These are phyloP conservation scores for Druon quercuslanigerum DNA, from an alignment of 1,140 invertebrate species.

Conservation along the genomic window DNA sequence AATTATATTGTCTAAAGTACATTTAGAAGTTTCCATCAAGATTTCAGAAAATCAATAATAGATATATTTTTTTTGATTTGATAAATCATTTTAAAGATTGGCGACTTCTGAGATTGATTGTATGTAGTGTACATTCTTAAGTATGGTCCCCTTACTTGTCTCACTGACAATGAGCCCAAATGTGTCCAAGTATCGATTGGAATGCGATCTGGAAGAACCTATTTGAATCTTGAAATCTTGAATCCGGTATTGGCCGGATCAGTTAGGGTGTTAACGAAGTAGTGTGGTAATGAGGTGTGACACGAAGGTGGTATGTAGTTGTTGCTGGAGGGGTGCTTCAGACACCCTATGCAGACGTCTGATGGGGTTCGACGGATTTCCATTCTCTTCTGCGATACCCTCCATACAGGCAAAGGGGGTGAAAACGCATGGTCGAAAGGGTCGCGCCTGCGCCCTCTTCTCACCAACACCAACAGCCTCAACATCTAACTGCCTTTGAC, in stretches of 20 bases:
- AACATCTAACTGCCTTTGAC: not conserved
- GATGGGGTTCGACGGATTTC: conserved; percentile 60
- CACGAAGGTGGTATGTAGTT: conserved; percentile 49
- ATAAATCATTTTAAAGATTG: no score
- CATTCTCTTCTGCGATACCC: conserved; percentile 42
- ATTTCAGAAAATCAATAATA: no score
- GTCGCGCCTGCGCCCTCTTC: conserved; percentile 3
- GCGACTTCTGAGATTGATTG: no score
- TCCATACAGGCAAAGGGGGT: conserved; percentile 46
- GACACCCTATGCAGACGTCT: conserved; percentile 57
- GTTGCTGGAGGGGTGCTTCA: conserved; percentile 60
- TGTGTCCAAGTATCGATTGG: no score
- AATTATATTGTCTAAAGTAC: no score
- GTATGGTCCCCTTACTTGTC: no score
- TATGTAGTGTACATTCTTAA: no score
- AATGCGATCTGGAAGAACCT: no score
- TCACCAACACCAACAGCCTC: not conserved
- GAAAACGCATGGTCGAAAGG: conserved; percentile 25
- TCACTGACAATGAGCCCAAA: no score
- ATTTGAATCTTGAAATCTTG: not conserved
- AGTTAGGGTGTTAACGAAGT: conserved; percentile 57
- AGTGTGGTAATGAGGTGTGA: conserved; percentile 61
- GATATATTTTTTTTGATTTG: no score
- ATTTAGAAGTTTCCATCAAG: no score
- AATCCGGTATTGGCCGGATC: conserved; percentile 21